Conservation (phyloP, 2,797 vertebrate species). For the Peromyscus melanophrys region DNA sequence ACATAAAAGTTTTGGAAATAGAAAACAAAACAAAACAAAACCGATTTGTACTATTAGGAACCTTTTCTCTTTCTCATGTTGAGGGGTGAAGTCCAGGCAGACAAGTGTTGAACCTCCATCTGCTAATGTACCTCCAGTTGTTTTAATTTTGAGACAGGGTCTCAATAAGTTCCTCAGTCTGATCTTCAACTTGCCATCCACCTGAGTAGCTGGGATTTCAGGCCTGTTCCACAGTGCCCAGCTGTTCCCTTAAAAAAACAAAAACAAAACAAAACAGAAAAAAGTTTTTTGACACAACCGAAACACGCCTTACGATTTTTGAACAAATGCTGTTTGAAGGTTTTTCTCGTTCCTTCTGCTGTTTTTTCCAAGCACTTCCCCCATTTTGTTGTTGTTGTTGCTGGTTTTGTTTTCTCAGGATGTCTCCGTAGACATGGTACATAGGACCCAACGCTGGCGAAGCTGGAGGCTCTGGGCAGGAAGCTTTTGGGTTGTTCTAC, state of each 20-base stretch:
- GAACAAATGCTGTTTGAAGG: background rate
- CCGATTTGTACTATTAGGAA: background rate
- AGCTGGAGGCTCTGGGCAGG: background rate
- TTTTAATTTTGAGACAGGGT: background rate
- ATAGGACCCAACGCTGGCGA: background rate
- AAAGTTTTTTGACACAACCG: background rate
- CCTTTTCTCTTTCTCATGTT: background rate
- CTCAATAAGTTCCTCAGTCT: background rate
- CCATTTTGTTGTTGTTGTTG: background rate
- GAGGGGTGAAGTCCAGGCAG: background rate
- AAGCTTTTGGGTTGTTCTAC: background rate
- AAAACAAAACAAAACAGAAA: too few relatives aligned
- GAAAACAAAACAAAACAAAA: background rate
- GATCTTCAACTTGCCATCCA: background rate
- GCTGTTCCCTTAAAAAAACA: background rate
- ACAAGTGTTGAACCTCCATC: background rate
- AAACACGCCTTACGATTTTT: slow-evolving; percentile 19
- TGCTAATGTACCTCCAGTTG: background rate
- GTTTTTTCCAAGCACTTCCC: background rate
- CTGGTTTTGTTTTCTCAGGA: background rate
- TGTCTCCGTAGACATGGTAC: background rate
- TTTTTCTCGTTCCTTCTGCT: background rate
- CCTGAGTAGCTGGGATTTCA: background rate
- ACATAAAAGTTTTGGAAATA: background rate
- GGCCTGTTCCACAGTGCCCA: background rate